Evolutionary conservation across 2,888 invertebrate species (phyloP).

Genomic region (Drosophila multiciliata): DNA sequence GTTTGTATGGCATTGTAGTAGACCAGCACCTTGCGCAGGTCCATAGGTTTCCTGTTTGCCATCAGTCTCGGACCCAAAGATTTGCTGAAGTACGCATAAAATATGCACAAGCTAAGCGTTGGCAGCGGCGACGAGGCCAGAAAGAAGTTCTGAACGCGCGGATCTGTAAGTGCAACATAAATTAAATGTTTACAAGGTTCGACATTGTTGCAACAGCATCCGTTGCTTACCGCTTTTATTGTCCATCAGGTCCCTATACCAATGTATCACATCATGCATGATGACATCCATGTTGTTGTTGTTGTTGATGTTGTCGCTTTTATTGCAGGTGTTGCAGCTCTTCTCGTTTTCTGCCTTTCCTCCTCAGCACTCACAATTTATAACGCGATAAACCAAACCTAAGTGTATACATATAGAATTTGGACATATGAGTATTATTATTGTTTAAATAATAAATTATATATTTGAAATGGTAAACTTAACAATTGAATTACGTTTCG

Average conservation of each 20-base stretch:
- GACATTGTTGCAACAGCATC: neutral
- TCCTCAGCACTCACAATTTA: constrained; percentile 1
- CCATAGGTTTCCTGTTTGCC: constrained; percentile 95
- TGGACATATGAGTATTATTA: neutral
- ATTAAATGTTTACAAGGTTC: neutral
- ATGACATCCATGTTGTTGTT: constrained; percentile 79
- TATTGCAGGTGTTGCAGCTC: constrained; percentile 10
- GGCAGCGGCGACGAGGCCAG: constrained; percentile 96
- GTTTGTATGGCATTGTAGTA: constrained; percentile 96
- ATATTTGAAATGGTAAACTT: neutral
- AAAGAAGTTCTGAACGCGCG: constrained; percentile 94
- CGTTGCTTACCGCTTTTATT: constrained; percentile 88
- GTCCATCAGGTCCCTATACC: constrained; percentile 90
- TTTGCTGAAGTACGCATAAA: constrained; percentile 93
- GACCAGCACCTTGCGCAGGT: constrained; percentile 91
- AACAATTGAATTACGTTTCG: constrained; percentile 2
- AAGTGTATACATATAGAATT: neutral
- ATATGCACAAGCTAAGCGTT: constrained; percentile 92
- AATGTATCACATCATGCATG: constrained; percentile 85
- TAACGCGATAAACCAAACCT: neutral
- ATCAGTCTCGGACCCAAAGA: constrained; percentile 93
- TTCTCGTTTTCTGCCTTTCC: neutral
- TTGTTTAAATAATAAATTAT: neutral
- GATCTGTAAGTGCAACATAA: constrained; percentile 87
- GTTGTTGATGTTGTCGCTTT: constrained; percentile 13